Base-by-base conservation (phyloP, 2,113 vertebrate genomes). In the Oxyura jamaicensis region DNA sequence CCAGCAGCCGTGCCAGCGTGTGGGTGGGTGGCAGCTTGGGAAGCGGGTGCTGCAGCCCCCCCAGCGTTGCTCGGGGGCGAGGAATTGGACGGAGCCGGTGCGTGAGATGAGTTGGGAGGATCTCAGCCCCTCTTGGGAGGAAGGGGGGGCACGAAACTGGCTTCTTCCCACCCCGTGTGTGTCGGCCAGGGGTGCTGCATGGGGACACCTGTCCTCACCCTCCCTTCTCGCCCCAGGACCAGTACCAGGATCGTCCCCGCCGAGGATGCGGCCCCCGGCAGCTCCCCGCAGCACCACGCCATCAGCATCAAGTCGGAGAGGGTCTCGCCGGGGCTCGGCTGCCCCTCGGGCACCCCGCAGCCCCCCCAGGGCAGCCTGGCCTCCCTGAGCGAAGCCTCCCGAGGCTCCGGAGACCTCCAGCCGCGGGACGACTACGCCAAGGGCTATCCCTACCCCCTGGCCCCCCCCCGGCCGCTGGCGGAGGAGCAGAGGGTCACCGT, bases 301-400 rank as follows among this genome's bases (percentile, higher is more conserved):
- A 75, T 99, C 97, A 99, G 95, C 98, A 98, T 99, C 98, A 99
- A 99, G 86, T 98, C 98, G 0, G 99, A 99, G 96, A 98, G 98
- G 6, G 96, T 98, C 94, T 99, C 99, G 8, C 99, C 99, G 0
- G 98, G 98, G 25, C 98, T 98, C 76, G 98, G 98, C 63, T 93
- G 97, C 86, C 98, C 98, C 6, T 96, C 98, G 6, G 66, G 96
- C 73, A 88, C 97, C 62, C 97, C 98, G 5, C 96, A 97, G 23
- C 97, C 96, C 81, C 92, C 98, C 79, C 84, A 96, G 67, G 67
- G 80, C 79, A 97, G 74, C 82, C 91, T 96, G 73, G 97, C 98
- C 16, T 90, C 98, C 83, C 93, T 97, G 31, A 71, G 79, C 33
- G 97, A 95, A 44, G 50, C 68, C 46, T 91, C 97, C 50, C 89